Base-by-base conservation (phyloP, 2,113 vertebrate genomes). In the Zootoca vivipara region DNA sequence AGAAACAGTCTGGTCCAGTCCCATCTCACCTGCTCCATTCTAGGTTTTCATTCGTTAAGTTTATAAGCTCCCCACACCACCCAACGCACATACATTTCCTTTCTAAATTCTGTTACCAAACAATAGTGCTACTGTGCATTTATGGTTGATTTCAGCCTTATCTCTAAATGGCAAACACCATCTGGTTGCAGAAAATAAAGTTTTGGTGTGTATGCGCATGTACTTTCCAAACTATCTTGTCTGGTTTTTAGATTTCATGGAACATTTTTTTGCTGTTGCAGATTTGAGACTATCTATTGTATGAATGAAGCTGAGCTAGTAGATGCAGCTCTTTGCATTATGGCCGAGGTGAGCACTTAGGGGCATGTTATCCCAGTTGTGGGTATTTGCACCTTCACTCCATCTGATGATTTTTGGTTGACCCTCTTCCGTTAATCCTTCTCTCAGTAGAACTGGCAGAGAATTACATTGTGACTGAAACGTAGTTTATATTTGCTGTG, bases 251-350 rank as follows among this genome's bases (percentile, higher is more conserved):
- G 67, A 42, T 22, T 1, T 2, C 24, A 87, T 20, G 46, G 12
- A 9, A 72, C 80, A 18, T 75, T 20, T 24, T n/a, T 83, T 80
- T 67, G 88, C 42, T 90, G 46, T 10, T 42, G n/a, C 26, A 62
- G 90, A 5, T 7, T 2, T 38, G 89, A 83, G 81, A 95, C 92
- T 0, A 89, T 96, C 64, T 95, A 97, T 90, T 97, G 96, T 90
- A 96, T 97, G 96, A 96, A 92, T 62, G 96, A 97, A 83, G 95
- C 93, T 0, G 97, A 97, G 46, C 81, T 97, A 46, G 92, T 97
- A 0, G 94, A 95, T 0, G 87, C 75, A 38, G 97, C 97, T 0
- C 87, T 97, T 84, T 92, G 90, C 2, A 62, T 96, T 58, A 92
- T 97, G 89, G 86, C 92, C 10, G 94, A 97, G 97, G 97, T 97